Evolutionary conservation across 2,797 vertebrate species (phyloP).

Genomic region (Onychomys leucogaster): DNA sequence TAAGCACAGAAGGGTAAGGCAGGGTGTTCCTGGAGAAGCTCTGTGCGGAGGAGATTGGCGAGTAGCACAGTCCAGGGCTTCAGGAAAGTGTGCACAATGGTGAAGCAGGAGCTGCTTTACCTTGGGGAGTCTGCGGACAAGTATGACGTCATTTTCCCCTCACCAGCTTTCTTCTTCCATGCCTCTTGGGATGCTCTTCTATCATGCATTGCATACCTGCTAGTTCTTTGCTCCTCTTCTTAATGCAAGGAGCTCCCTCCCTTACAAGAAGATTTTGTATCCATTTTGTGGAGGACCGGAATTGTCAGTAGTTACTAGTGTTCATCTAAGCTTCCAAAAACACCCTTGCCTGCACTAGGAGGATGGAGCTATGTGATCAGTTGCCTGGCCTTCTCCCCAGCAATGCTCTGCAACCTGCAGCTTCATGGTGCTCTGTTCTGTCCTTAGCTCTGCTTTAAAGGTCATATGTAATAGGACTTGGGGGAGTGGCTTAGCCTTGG

Average conservation of each 20-base stretch:
- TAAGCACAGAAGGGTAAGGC: not conserved
- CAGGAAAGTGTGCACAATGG: rapidly evolving
- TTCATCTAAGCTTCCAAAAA: not conserved
- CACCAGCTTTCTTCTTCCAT: not conserved
- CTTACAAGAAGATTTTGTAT: not conserved
- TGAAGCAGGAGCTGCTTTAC: rapidly evolving
- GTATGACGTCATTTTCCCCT: rapidly evolving
- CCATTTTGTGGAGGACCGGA: not conserved
- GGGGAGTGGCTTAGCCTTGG: not conserved
- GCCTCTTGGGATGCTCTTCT: not conserved
- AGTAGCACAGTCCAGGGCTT: too few relatives aligned
- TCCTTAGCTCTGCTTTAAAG: not conserved
- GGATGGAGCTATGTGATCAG: too few relatives aligned
- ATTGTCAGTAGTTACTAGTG: not conserved
- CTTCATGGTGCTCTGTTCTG: rapidly evolving
- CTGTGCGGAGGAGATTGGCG: not conserved
- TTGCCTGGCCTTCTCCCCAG: not conserved
- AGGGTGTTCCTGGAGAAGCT: not conserved
- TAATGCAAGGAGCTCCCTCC: not conserved
- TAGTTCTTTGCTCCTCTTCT: not conserved
- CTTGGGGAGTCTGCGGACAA: too few relatives aligned
- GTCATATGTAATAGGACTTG: not conserved
- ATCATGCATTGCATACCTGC: not conserved
- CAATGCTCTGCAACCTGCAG: not conserved
- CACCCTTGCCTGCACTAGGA: not conserved